phyloP scores from a whole-genome alignment of 2,888 invertebrate genomes.

The Agelastica alni region DNA sequence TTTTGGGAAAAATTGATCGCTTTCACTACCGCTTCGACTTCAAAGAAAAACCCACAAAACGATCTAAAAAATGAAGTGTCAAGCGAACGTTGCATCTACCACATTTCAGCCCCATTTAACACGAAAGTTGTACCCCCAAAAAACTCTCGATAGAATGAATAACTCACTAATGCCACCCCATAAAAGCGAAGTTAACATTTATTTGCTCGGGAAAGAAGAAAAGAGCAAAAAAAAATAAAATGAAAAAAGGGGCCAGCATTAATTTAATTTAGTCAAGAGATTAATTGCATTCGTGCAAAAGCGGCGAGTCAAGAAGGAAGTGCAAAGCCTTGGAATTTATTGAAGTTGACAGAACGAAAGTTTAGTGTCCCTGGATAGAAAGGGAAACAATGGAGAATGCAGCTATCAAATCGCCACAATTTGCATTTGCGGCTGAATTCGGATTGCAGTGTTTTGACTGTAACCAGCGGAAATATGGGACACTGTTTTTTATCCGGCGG shows the following conservation, averaged over 20 bases:
- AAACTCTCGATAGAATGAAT: constrained; percentile 26
- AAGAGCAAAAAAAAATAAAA: constrained; percentile 27
- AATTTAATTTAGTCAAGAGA: constrained; percentile 41
- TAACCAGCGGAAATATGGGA: too few species aligned
- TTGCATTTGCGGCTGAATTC: constrained; percentile 36
- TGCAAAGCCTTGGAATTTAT: constrained; percentile 42
- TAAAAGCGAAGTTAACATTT: constrained; percentile 32
- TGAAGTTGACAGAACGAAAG: constrained; percentile 39
- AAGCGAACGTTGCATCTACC: constrained; percentile 14
- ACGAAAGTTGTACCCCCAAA: constrained; percentile 11
- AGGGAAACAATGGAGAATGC: constrained; percentile 39
- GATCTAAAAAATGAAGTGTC: constrained; percentile 20
- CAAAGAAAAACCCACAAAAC: constrained; percentile 9
- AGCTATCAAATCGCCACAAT: constrained; percentile 36
- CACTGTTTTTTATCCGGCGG: too few species aligned
- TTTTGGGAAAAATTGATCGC: too few species aligned
- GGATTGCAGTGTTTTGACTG: too few species aligned
- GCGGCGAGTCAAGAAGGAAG: constrained; percentile 40
- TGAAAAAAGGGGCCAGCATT: constrained; percentile 30
- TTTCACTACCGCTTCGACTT: too few species aligned
- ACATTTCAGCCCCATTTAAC: constrained; percentile 22
- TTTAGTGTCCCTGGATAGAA: constrained; percentile 29
- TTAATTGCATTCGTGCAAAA: constrained; percentile 42
- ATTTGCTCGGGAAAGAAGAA: constrained; percentile 21
- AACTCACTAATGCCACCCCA: constrained; percentile 28